Base-by-base conservation (phyloP, 2,113 vertebrate genomes). In the Rhineura floridana region DNA sequence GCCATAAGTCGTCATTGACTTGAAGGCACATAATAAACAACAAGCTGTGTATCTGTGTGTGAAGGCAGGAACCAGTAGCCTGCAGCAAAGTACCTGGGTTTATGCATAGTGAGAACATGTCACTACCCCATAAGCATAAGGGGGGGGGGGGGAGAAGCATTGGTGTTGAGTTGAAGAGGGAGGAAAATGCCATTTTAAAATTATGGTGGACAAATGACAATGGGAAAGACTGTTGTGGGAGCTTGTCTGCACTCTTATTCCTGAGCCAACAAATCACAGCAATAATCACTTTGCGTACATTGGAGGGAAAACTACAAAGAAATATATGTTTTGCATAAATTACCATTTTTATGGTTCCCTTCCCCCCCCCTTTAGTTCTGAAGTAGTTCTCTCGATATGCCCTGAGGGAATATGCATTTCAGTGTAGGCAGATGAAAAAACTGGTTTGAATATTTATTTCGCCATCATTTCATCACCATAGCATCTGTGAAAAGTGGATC, bases 241-340 rank as follows among this genome's bases (percentile, higher is more conserved):
- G 76, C 46, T 42, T 44, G n/a, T n/a, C 46, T 80, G 63, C 44
- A 69, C 44, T 52, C 59, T 63, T 46, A 67, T 79, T 42, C 76
- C 67, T 39, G 62, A 80, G 62, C 50, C 62, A 69, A 69, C 39
- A 30, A 67, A 86, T 70, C 76, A 42, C 28, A 30, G 77, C n/a
- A 87, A 80, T 78, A 69, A 87, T 80, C 25, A 30, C 85, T 65
- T 87, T 80, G 85, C 46, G 55, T 81, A 28, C 69, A 87, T 69
- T 80, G 36, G 36, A 50, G n/a, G 63, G 48, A 62, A 55, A 69
- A 55, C 25, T 8, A 46, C 76, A 28, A 33, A n/a, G 75, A 80
- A 69, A 48, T 17, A 10, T 44, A 4, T 46, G 69, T 67, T 30
- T 80, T 70, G 48, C 65, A 70, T 69, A 42, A 55, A 69, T 87